A percentile compares a stretch with the other conserved stretches of the same genome.
Conservation (phyloP, 2,797 vertebrate species). For the Melanotaenia maccullochi region DNA sequence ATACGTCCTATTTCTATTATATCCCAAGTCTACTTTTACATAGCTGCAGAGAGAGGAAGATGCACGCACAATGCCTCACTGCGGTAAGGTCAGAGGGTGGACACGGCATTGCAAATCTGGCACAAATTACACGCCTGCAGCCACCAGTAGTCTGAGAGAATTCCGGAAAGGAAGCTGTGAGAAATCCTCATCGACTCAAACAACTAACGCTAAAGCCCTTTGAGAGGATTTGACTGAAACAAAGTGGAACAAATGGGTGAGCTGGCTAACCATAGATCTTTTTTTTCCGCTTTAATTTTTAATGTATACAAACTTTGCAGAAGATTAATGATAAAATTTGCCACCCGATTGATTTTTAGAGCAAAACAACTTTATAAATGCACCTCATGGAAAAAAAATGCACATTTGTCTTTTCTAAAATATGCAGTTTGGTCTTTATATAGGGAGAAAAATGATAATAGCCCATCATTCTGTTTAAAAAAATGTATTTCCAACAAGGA, state of each 20-base stretch:
- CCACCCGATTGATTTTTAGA: constrained; percentile 1
- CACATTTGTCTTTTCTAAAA: neutral
- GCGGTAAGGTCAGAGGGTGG: constrained; percentile 61
- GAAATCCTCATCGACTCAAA: constrained; percentile 61
- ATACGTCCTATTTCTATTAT: constrained; percentile 19
- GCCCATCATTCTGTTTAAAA: neutral
- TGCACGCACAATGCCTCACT: constrained; percentile 40
- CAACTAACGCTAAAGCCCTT: constrained; percentile 51
- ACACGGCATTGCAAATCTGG: constrained; percentile 73
- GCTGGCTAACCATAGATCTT: constrained; percentile 67
- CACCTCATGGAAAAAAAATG: neutral
- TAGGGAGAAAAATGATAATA: neutral
- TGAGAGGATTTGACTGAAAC: constrained; percentile 65
- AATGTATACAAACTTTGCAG: constrained; percentile 19
- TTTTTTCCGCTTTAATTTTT: constrained; percentile 55
- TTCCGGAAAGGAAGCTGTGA: constrained; percentile 77
- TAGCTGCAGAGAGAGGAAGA: constrained; percentile 18
- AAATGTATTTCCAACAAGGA: neutral
- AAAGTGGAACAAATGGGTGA: constrained; percentile 72
- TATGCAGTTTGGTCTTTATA: neutral
- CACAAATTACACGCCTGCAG: constrained; percentile 77
- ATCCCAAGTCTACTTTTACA: constrained; percentile 32
- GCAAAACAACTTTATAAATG: constrained; percentile 12
- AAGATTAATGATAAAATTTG: constrained; percentile 1
- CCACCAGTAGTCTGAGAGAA: constrained; percentile 69